Base-by-base conservation (phyloP, 2,888 invertebrate species). In the Phanerotoma sp. region DNA sequence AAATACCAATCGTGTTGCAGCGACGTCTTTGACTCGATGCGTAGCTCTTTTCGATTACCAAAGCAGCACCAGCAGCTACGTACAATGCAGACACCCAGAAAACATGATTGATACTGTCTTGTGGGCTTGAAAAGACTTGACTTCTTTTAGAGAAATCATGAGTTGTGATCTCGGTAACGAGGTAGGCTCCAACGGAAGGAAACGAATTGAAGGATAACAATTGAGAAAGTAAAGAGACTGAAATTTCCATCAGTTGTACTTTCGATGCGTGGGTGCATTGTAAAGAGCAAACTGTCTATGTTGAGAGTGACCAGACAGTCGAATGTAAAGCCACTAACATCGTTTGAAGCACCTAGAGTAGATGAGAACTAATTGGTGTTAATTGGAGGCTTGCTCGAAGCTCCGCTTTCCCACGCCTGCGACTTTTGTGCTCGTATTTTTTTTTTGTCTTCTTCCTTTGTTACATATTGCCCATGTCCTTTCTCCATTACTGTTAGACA, bases 341-440 rank as follows among this genome's bases (percentile, higher is more conserved):
- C 25, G 25, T 25, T 25, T 25, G 25, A 25, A 59, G 62, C 72
- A 73, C 74, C 73, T 74, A 73, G 70, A 71, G 71, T 71, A 74
- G 74, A 75, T 75, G 75, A 75, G 69, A 71, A 70, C 68, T 77
- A 76, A 77, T 77, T 77, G 76, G 74, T 75, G 76, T 75, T 77
- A 77, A 77, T 76, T 77, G 75, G 69, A 69, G 72, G 69, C 71
- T 71, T 70, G 67, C 69, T 70, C 68, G 65, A 64, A 65, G 67
- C 64, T 67, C 66, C 64, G 62, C 73, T 75, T 75, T 76, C 76
- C 73, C 76, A 75, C 76, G 76, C 75, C 74, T 72, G 71, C 74
- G 72, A 73, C 73, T 74, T 72, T 71, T 70, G 64, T 69, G 67
- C 71, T 68, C 69, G 67, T 66, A 63, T 69, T 69, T 67, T 60